These are phyloP conservation scores for Osmerus eperlanus DNA, from an alignment of 2,113 vertebrate genomes.

Conservation along the genomic window DNA sequence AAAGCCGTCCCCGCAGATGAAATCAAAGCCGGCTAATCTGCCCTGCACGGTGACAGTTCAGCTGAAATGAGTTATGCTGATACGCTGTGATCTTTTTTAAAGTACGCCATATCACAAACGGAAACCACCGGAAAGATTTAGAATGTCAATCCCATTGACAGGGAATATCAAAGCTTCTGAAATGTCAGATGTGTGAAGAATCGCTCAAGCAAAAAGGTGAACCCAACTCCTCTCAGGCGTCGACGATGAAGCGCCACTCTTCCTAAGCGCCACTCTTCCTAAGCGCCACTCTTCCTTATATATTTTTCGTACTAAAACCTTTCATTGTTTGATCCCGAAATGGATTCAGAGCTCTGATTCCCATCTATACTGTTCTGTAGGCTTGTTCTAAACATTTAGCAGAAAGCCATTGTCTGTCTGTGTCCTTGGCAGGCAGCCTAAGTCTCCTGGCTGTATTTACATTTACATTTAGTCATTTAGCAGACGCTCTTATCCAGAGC, in stretches of 20 bases:
- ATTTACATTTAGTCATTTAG: no score
- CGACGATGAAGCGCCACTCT: not conserved
- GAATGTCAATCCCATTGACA: conserved; percentile 8
- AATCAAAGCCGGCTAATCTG: conserved; percentile 46
- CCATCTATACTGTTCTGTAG: conserved; percentile 21
- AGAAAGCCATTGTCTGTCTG: conserved; percentile 22
- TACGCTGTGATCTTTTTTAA: conserved; percentile 26
- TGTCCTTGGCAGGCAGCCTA: conserved; percentile 44
- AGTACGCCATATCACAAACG: conserved; percentile 21
- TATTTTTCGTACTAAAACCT: no score
- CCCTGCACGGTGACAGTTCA: conserved; percentile 13
- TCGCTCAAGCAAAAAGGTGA: conserved; percentile 3
- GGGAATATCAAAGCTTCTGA: not conserved
- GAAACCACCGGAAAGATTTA: conserved; percentile 16
- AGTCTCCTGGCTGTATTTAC: conserved; percentile 37
- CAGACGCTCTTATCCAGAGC: no score
- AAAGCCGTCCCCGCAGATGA: conserved; percentile 1
- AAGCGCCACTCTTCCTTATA: no score
- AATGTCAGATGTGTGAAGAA: conserved; percentile 11
- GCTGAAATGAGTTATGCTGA: conserved; percentile 26
- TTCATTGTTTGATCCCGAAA: not conserved
- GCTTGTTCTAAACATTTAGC: conserved; percentile 45
- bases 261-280: no score
- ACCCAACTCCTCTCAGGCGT: not conserved
- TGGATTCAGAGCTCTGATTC: not conserved